phyloP scores from a whole-genome alignment of 2,888 invertebrate genomes.

The Acronicta aceris region DNA sequence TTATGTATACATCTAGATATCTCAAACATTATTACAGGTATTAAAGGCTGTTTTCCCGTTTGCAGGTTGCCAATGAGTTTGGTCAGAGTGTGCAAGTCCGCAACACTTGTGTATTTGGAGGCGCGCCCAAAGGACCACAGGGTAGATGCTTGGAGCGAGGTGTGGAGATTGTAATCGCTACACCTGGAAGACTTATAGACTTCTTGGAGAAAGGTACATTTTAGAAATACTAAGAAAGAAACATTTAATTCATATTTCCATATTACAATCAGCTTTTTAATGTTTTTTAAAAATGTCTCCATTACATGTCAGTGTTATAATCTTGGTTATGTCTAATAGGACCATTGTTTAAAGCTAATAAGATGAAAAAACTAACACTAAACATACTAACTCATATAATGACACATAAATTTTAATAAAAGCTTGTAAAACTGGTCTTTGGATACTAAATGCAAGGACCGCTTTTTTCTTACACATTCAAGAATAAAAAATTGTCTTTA shows the following conservation, averaged over 20 bases:
- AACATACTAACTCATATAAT: too few relatives aligned
- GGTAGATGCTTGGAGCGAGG: conserved; percentile 95
- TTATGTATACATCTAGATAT: conserved; percentile 1
- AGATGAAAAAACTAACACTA: too few relatives aligned
- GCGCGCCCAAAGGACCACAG: conserved; percentile 99
- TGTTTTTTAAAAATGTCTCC: neutral
- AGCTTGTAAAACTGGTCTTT: neutral
- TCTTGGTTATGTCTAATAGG: too few relatives aligned
- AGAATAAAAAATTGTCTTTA: neutral
- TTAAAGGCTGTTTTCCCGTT: conserved; percentile 23
- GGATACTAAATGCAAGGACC: neutral
- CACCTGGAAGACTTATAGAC: conserved; percentile 98
- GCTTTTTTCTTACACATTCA: neutral
- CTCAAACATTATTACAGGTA: neutral
- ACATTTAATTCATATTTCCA: too few relatives aligned
- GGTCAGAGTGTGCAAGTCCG: conserved; percentile 96
- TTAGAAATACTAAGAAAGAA: neutral
- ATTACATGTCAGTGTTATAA: too few relatives aligned
- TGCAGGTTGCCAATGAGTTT: conserved; percentile 96
- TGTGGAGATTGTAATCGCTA: conserved; percentile 98
- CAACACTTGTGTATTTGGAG: conserved; percentile 98
- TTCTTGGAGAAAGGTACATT: conserved; percentile 94
- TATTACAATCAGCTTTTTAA: too few relatives aligned
- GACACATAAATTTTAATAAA: neutral
- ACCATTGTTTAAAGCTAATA: too few relatives aligned